Evolutionary conservation across 2,888 invertebrate species (phyloP), one percentile per base, ranked within the genome.

Genomic region (Crossocerus cetratus): DNA sequence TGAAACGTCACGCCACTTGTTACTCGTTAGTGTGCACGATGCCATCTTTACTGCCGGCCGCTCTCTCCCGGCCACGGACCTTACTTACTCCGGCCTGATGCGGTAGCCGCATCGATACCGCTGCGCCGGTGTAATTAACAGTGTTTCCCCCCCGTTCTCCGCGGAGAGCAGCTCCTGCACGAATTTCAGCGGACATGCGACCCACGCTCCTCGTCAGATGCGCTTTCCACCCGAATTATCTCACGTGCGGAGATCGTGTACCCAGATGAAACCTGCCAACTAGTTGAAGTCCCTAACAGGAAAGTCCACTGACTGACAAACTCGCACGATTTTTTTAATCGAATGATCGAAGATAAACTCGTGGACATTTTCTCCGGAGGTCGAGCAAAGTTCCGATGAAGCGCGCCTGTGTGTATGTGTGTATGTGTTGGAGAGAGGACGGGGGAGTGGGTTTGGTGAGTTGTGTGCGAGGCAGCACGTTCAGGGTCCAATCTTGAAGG

Each of bases 1-100:
- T 85, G 87, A 88, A 88, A 87, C 86, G 86, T 88, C 84, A 87
- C 84, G 85, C 82, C 86, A 86, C 86, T 86, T 86, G 86, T 86
- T 86, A 85, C 85, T 86, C 84, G 86, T 86, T 86, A 86, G 86
- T 85, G 86, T 85, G 86, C 84, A 85, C 85, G 88, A 88, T 88
- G 87, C 85, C 87, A 87, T 87, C 86, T 88, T 86, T 85, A 77
- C 77, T 74, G 71, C 73, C 61, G 72, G 72, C 74, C 76, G 64
- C 72, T 76, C 70, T 74, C 72, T 45, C 69, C 54, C 32, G 32
- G 32, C 32, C 8, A 32, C 32, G 32, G 32, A 32, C 32, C 32
- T 8, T 32, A 74, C 74, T 71, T 81, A 79, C 74, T 71, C 79
- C 74, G 8, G 32, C 32, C 32, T 32, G 32, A 32, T 77, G 73